A percentile compares a stretch with the other conserved stretches of the same genome.
These are phyloP conservation scores for Aphis gossypii DNA, from an alignment of 1,140 invertebrate genomes.

Conservation along the genomic window DNA sequence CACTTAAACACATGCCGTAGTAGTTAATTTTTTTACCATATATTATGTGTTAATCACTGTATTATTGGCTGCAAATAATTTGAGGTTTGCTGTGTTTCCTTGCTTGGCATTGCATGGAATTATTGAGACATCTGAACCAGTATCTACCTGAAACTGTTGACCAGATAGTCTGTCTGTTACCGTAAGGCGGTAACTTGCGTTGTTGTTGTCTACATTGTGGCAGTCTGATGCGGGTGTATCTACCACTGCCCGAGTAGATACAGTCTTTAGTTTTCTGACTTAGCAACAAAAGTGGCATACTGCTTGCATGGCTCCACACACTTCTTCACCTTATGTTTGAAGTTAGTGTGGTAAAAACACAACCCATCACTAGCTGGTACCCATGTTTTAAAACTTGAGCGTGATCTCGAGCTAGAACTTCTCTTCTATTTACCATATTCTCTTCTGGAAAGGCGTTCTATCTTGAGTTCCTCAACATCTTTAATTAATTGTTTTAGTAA, in stretches of 20 bases:
- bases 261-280: neutral
- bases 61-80: neutral
- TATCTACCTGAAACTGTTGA: neutral
- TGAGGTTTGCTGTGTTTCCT: neutral
- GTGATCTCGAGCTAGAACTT: neutral
- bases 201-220: neutral
- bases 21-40: neutral
- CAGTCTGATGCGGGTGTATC: neutral
- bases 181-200: neutral
- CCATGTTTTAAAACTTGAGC: neutral
- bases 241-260: neutral
- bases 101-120: neutral
- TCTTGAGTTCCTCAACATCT: neutral
- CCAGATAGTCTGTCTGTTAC: neutral
- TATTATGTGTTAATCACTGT: neutral
- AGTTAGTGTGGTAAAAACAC: neutral
- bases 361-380: neutral
- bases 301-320: slow-evolving; percentile 24
- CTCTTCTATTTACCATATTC: neutral
- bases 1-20: neutral
- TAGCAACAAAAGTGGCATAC: neutral
- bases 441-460: neutral
- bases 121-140: neutral
- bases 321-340: neutral
- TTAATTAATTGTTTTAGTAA: neutral